These are phyloP conservation scores for Pentalonia nigronervosa DNA, from an alignment of 1,140 invertebrate species.

Conservation along the genomic window DNA sequence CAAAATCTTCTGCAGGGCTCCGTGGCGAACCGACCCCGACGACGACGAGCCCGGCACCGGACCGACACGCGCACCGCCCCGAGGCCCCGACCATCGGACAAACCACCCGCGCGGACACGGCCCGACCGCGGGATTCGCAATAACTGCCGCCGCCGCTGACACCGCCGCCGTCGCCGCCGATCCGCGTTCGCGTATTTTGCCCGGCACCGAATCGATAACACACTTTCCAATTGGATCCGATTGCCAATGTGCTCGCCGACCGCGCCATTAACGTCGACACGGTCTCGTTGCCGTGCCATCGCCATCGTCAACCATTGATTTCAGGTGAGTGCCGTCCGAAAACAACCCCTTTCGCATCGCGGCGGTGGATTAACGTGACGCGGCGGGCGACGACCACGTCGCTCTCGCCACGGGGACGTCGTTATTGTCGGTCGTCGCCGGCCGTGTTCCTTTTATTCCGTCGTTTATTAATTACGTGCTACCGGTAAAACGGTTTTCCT, in stretches of 20 bases:
- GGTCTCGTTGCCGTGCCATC: slow-evolving; percentile 23
- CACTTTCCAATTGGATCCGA: not conserved
- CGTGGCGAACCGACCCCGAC: not conserved
- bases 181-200: not conserved
- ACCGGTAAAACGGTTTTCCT: not conserved
- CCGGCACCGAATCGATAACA: slow-evolving; percentile 3
- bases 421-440: not conserved
- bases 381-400: too few relatives aligned
- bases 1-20: not conserved
- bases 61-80: not conserved
- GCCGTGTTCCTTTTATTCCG: not conserved
- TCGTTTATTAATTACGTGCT: not conserved
- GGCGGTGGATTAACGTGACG: not conserved
- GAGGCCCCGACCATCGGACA: not conserved
- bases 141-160: not conserved
- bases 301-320: slow-evolving; percentile 21
- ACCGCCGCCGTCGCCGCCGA: not conserved
- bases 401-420: too few relatives aligned
- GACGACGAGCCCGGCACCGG: too few relatives aligned
- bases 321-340: slow-evolving; percentile 13
- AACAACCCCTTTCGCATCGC: not conserved
- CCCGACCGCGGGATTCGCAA: not conserved
- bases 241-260: not conserved
- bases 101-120: not conserved
- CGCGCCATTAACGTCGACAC: not conserved